Base-by-base conservation (phyloP, 2,888 invertebrate species). In the Drosophila pseudotalamancana region DNA sequence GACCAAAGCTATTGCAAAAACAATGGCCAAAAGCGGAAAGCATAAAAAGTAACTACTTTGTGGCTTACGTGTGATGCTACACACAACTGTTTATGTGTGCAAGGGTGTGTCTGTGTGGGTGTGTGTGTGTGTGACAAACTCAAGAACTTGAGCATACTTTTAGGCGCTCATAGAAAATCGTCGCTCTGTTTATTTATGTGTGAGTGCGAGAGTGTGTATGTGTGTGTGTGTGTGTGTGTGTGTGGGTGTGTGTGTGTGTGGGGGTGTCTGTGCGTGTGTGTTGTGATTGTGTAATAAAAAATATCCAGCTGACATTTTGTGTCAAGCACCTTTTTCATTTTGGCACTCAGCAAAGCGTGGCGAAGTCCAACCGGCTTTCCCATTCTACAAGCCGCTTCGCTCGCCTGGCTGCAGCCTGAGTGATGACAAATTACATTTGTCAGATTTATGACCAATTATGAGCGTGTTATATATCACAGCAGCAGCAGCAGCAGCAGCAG, bases 401-500 rank as follows among this genome's bases (percentile, higher is more conserved):
- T 43, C 29, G 43, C n/a, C 56, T 39, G 67, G 75, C 75, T 70
- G 69, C 84, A 79, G 88, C 89, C 88, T 84, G 88, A 89, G 88
- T 86, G 89, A 89, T 89, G 89, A 89, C 89, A 89, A 89, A 89
- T 89, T 89, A 88, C 88, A 82, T 87, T 88, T 89, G 90, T 88
- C 89, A 89, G 90, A 89, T 89, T 89, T 89, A 89, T 89, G 90
- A 89, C 89, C 89, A 89, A 89, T 89, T 89, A 89, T 89, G 89
- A 87, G 89, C 87, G 88, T 89, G 89, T 89, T 88, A 89, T 89
- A 89, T 89, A 87, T 89, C 88, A 88, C 88, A 83, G 77, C 39
- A 50, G 37, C 35, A 53, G 32, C 53, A 64, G 40, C 45, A 27
- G 27, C 27, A 50, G 27, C 27, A 45, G 37, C 32, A 29, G 37